phyloP scores from a whole-genome alignment of 1,140 invertebrate species.

The Bombus impatiens region DNA sequence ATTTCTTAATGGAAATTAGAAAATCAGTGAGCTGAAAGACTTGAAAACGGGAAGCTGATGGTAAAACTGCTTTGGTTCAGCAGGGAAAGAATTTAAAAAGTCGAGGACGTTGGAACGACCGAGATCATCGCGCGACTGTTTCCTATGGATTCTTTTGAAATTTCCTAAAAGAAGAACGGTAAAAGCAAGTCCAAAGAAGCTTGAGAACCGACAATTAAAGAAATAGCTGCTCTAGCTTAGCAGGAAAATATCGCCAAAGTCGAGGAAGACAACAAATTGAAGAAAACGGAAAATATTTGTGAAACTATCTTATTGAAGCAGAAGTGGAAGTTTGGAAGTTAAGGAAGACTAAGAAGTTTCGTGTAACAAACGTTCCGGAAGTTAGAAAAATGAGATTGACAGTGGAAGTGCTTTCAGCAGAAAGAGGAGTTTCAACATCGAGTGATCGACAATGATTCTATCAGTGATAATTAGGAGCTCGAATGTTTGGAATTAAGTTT shows the following conservation, averaged over 20 bases:
- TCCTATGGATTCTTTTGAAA: not conserved
- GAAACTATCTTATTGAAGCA: too few relatives aligned
- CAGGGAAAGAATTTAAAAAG: not conserved
- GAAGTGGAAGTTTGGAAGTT: too few relatives aligned
- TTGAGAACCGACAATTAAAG: not conserved
- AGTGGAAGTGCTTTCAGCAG: not conserved
- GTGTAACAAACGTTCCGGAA: too few relatives aligned
- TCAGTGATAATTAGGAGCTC: not conserved
- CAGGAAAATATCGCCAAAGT: too few relatives aligned
- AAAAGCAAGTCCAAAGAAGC: not conserved
- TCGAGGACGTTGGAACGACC: not conserved
- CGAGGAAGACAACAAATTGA: too few relatives aligned
- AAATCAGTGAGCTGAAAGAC: too few relatives aligned
- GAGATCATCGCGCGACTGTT: not conserved
- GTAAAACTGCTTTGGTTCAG: too few relatives aligned
- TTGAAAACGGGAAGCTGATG: too few relatives aligned
- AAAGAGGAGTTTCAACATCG: not conserved
- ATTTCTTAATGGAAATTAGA: too few relatives aligned
- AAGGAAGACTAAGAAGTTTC: too few relatives aligned
- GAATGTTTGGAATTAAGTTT: too few relatives aligned
- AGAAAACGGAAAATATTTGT: too few relatives aligned
- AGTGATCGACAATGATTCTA: not conserved
- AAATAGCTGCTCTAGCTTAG: not conserved
- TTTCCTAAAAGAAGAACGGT: not conserved
- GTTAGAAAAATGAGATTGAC: not conserved